Evolutionary conservation across 2,888 invertebrate species (phyloP).

Genomic region (Lasioglossum figueresi): DNA sequence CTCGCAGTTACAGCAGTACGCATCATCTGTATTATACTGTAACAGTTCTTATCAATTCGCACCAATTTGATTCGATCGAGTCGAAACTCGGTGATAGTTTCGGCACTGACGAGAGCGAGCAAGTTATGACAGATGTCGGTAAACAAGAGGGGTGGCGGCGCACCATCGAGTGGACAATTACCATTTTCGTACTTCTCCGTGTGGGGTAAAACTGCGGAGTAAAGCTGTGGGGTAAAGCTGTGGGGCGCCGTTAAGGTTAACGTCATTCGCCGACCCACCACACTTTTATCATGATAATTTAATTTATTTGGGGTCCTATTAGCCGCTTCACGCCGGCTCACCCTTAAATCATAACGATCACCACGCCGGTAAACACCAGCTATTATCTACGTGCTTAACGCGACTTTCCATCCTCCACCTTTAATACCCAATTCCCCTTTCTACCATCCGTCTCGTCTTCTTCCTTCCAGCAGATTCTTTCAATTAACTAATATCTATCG

Average conservation of each 20-base stretch:
- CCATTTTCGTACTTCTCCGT: slow-evolving; percentile 75
- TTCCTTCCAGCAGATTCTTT: not conserved
- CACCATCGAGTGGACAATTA: slow-evolving; percentile 82
- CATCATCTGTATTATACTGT: not conserved
- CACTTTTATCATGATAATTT: slow-evolving; percentile 82
- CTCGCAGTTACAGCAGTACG: not conserved
- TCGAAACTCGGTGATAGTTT: slow-evolving; percentile 17
- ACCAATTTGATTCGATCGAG: not conserved
- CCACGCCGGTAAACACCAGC: slow-evolving; percentile 80
- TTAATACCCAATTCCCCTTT: not conserved
- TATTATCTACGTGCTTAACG: slow-evolving; percentile 79
- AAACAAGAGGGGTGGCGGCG: slow-evolving; percentile 80
- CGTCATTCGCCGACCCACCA: slow-evolving; percentile 58
- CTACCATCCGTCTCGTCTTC: not conserved
- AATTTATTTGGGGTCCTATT: slow-evolving; percentile 82
- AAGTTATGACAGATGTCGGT: slow-evolving; percentile 83
- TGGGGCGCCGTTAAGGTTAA: slow-evolving; percentile 58
- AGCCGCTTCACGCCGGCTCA: slow-evolving; percentile 79
- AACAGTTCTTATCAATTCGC: not conserved
- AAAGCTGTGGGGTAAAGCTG: slow-evolving; percentile 37
- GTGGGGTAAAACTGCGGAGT: slow-evolving; percentile 45
- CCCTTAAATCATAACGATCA: slow-evolving; percentile 80
- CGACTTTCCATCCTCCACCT: slow-evolving; percentile 42
- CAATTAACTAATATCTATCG: not conserved
- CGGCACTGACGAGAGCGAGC: slow-evolving; percentile 54